Evolutionary conservation across 2,113 vertebrate genomes (phyloP).

Genomic region (Clarias macrocephalus): DNA sequence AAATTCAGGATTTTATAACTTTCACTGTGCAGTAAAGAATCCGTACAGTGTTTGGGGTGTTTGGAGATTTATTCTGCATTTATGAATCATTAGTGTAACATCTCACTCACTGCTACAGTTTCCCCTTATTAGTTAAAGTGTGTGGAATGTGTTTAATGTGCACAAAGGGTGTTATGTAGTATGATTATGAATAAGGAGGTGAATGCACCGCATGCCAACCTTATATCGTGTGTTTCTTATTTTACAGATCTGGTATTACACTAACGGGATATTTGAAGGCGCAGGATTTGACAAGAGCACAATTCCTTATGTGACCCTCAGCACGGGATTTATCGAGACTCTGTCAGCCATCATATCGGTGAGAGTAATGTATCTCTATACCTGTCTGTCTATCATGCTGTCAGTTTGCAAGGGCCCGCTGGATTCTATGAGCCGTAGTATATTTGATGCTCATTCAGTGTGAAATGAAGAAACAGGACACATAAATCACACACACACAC

Average conservation of each 20-base stretch:
- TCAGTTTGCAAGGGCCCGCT: neutral
- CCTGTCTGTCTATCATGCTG: neutral
- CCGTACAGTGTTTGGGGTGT: neutral
- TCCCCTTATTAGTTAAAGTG: neutral
- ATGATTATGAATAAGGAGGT: neutral
- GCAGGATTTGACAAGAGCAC: conserved; percentile 76
- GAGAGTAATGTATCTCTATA: conserved; percentile 54
- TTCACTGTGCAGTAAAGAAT: neutral
- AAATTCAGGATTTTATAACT: neutral
- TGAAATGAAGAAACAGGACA: neutral
- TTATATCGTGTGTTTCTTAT: conserved; percentile 36
- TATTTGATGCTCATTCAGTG: neutral
- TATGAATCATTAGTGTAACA: neutral
- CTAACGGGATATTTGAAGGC: conserved; percentile 82
- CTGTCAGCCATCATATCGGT: conserved; percentile 87
- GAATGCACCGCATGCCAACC: too few species aligned
- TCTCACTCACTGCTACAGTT: neutral
- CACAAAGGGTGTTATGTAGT: neutral
- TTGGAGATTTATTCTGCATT: neutral
- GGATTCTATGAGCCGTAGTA: neutral
- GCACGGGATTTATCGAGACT: conserved; percentile 84
- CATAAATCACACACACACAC: neutral
- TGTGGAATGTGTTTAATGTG: neutral
- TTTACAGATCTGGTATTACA: conserved; percentile 94
- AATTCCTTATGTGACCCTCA: conserved; percentile 88